Evolutionary conservation across 2,888 invertebrate genomes (phyloP), one percentile per base, ranked within the genome.

Genomic region (Formica aserva): DNA sequence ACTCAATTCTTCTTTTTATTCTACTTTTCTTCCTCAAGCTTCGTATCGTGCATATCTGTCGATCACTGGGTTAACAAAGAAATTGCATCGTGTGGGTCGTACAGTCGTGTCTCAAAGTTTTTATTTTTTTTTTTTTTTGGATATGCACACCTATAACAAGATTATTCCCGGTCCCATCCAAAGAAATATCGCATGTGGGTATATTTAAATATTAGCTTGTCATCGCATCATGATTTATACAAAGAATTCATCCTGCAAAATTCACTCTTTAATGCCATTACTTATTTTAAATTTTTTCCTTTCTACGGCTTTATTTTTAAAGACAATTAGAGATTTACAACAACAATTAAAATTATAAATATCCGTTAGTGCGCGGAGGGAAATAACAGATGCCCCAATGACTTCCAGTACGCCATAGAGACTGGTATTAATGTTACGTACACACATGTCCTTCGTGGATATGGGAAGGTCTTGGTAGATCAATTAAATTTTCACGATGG

Each of bases 401-500:
- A 71, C 32, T 60, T 78, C 71, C 52, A 74, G 74, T 67, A 60
- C 22, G 35, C 13, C 45, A 45, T 32, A 29, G 57, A 32, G 18
- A 18, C 60, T 45, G 45, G 13, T 80, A 74, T 67, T 66, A 67
- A 38, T 52, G 76, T 67, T 29, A 67, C 48, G 55, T 60, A 35
- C 35, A 22, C 48, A 29, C 38, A n/a, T n/a, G 72, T 81, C 57
- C 69, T 75, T 81, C 71, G 57, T 66, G 35, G 60, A 84, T 81
- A 72, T 32, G 85, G 80, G 69, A 69, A 89, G 80, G 87, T 89
- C 80, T 89, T 84, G 80, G 83, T 74, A 76, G 85, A 84, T 82
- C 85, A 82, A 89, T 89, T 84, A 89, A 89, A 90, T 86, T 89
- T 89, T 89, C 90, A 89, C 90, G 87, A 89, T 52, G 82, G 66